Conservation (phyloP, 1,140 invertebrate genomes). For the Tetramorium simillimum region DNA sequence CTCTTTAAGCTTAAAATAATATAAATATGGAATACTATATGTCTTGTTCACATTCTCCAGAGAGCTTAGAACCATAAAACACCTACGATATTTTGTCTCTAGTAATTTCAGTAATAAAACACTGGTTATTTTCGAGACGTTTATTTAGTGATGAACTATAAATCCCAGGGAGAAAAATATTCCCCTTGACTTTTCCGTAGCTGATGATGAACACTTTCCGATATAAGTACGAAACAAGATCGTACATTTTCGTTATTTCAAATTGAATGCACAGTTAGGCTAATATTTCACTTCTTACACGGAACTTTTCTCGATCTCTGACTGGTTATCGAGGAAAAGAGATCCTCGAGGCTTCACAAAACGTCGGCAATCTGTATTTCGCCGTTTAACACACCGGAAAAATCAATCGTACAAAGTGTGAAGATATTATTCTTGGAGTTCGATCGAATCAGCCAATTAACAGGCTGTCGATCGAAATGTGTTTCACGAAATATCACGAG, state of each 20-base stretch:
- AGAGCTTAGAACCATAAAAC: too few species aligned
- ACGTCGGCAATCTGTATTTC: too few species aligned
- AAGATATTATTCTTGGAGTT: neutral
- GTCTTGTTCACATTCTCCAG: too few species aligned
- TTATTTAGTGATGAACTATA: neutral
- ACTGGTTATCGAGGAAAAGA: neutral
- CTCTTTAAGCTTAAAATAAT: too few species aligned
- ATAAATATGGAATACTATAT: too few species aligned
- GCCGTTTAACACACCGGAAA: neutral
- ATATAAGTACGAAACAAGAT: neutral
- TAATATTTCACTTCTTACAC: neutral
- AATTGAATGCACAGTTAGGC: neutral
- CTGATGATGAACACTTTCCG: neutral
- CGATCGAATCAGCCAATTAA: neutral
- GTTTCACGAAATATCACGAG: neutral
- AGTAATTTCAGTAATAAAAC: neutral
- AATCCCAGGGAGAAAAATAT: neutral
- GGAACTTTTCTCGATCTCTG: neutral
- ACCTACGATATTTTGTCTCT: too few species aligned
- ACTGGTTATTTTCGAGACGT: neutral
- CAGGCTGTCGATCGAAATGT: neutral
- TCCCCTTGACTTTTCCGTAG: neutral
- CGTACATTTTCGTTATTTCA: neutral
- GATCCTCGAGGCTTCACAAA: neutral
- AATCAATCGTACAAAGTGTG: neutral